Evolutionary conservation across 2,888 invertebrate genomes (phyloP).

Genomic region (Eremobia ochroleuca): DNA sequence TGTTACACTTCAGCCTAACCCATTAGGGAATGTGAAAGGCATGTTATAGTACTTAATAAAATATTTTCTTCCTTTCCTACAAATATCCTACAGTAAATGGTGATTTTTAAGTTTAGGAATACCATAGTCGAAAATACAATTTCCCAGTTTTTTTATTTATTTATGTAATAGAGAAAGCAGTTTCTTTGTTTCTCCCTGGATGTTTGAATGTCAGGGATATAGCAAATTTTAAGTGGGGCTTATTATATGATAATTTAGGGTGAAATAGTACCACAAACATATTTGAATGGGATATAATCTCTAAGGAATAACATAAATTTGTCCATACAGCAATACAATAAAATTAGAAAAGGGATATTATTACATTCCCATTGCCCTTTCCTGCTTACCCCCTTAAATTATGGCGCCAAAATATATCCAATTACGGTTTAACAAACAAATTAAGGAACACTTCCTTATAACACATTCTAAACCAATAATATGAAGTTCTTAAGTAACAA

Average conservation of each 20-base stretch:
- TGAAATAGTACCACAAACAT: not conserved
- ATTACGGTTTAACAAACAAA: not conserved
- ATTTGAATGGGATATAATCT: not conserved
- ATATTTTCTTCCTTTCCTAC: not conserved
- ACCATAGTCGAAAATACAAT: not conserved
- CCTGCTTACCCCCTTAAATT: not conserved
- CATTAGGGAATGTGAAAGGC: not conserved
- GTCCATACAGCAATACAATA: too few relatives aligned
- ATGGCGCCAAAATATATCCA: not conserved
- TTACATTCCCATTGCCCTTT: too few relatives aligned
- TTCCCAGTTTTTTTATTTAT: constrained; percentile 4
- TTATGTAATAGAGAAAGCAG: rapidly evolving
- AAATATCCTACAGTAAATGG: not conserved
- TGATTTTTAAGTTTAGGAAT: not conserved
- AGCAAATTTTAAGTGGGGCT: not conserved
- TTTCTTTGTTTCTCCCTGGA: not conserved
- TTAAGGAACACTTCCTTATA: not conserved
- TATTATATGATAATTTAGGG: not conserved
- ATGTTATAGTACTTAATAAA: not conserved
- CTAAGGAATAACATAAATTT: not conserved
- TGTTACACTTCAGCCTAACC: not conserved
- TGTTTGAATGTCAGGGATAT: not conserved
- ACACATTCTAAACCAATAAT: not conserved
- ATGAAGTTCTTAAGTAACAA: not conserved
- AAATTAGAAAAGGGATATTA: not conserved